Evolutionary conservation across 2,113 vertebrate species (phyloP).

Genomic region (Pterocles gutturalis): DNA sequence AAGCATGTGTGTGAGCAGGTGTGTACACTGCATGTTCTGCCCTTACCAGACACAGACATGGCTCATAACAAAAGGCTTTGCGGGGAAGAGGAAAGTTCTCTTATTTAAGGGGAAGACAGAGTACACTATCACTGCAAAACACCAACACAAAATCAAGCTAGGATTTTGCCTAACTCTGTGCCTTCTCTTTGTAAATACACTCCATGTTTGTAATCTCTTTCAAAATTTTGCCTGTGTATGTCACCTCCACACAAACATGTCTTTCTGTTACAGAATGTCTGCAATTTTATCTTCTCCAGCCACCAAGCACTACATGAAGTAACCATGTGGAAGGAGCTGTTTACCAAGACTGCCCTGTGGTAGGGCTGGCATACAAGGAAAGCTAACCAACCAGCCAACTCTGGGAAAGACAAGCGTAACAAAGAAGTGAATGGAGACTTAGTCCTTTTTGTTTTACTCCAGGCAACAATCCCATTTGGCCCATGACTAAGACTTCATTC

Average conservation of each 20-base stretch:
- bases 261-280: neutral
- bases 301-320: neutral
- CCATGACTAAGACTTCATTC: neutral
- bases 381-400: neutral
- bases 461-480: neutral
- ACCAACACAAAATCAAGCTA: neutral
- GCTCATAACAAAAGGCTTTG: neutral
- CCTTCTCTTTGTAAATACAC: neutral
- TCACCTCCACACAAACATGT: neutral
- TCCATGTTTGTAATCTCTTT: neutral
- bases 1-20: rapidly evolving
- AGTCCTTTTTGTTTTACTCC: neutral
- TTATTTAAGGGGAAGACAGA: neutral
- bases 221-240: neutral
- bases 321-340: neutral
- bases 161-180: neutral
- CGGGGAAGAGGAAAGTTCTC: neutral
- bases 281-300: neutral
- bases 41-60: neutral
- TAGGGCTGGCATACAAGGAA: neutral
- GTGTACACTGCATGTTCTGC: rapidly evolving
- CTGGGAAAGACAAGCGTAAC: neutral
- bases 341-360: neutral
- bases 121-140: neutral
- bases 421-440: neutral